Percentiles rank a stretch among this genome's conserved stretches.
Conservation (phyloP, 2,888 invertebrate genomes). For the Tenthredo distinguenda region DNA sequence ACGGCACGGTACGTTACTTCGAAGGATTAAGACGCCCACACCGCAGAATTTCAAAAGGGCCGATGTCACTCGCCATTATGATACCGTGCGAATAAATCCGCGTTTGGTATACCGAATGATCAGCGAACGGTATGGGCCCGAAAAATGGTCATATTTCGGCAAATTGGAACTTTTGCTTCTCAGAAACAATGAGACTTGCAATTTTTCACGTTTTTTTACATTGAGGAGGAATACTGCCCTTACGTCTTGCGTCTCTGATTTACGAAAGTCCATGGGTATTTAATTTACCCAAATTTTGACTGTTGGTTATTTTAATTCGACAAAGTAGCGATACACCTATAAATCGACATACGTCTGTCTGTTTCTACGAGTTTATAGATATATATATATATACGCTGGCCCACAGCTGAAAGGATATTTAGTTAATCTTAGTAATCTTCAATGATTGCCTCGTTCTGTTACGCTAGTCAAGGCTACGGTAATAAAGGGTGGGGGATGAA, state of each 20-base stretch:
- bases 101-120: background rate
- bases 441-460: conserved; percentile 58
- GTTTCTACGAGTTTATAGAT: background rate
- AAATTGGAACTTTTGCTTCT: too few species aligned
- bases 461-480: conserved; percentile 33
- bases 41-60: conserved; percentile 6
- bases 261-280: background rate
- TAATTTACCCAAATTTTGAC: background rate
- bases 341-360: background rate
- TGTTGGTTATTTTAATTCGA: background rate
- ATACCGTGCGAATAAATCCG: background rate
- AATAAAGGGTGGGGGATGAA: background rate
- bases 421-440: conserved; percentile 70
- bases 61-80: background rate
- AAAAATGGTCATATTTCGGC: too few species aligned
- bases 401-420: conserved; percentile 59
- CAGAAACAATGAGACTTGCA: too few species aligned
- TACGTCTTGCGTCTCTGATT: too few species aligned
- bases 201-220: too few species aligned
- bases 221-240: too few species aligned
- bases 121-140: background rate
- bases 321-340: background rate
- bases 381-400: background rate
- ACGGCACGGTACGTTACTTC: conserved; percentile 19
- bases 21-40: conserved; percentile 31